phyloP scores from a whole-genome alignment of 1,140 invertebrate species.

The Daktulosphaira vitifoliae region DNA sequence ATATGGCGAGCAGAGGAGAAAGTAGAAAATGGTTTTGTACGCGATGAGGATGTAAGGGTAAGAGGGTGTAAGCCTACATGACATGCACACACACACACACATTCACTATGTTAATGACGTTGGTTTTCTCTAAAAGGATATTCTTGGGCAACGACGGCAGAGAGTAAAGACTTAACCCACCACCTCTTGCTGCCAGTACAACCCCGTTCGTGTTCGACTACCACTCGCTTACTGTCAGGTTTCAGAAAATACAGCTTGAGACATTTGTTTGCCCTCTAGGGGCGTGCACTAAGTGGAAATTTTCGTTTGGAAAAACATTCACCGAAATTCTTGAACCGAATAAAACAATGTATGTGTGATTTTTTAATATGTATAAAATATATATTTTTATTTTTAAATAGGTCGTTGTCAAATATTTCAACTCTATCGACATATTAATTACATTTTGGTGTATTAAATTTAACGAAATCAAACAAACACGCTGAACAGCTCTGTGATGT shows the following conservation, averaged over 20 bases:
- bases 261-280: neutral
- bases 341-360: no score
- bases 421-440: no score
- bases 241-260: neutral
- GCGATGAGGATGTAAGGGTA: no score
- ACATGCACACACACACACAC: neutral
- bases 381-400: no score
- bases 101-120: slow-evolving; percentile 6
- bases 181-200: neutral
- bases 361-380: no score
- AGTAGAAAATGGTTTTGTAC: no score
- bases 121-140: slow-evolving; percentile 12
- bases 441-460: no score
- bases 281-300: neutral
- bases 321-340: slow-evolving; percentile 15
- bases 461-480: no score
- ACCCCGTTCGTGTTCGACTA: neutral
- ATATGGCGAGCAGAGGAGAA: neutral
- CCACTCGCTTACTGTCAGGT: neutral
- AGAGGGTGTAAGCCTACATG: slow-evolving; percentile 14
- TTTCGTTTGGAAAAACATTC: slow-evolving; percentile 21
- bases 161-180: slow-evolving; percentile 13
- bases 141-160: neutral
- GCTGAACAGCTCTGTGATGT: no score
- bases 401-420: no score